A percentile compares a stretch with the other conserved stretches of the same genome.
These are phyloP conservation scores for Sipha maydis DNA, from an alignment of 2,888 invertebrate genomes.

Conservation along the genomic window DNA sequence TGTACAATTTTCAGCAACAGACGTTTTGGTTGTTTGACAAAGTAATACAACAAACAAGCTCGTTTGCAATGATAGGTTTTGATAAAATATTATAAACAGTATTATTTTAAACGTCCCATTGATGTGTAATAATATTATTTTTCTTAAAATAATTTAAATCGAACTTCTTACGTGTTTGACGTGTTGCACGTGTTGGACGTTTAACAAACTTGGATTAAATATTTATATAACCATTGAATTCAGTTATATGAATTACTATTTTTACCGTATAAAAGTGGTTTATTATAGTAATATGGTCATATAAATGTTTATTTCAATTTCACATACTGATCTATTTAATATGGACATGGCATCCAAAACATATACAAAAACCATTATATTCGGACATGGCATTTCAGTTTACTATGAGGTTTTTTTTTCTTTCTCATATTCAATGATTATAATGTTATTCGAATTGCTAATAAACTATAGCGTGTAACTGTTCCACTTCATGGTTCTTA, in stretches of 20 bases:
- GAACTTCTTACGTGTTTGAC: not conserved
- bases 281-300: not conserved
- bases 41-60: not conserved
- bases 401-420: not conserved
- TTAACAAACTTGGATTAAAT: not conserved
- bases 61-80: not conserved
- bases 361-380: not conserved
- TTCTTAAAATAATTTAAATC: not conserved
- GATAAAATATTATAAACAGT: not conserved
- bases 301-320: not conserved
- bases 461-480: slow-evolving; percentile 15
- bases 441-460: slow-evolving; percentile 25
- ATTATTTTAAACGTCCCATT: not conserved
- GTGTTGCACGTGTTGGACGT: not conserved
- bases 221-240: too few relatives aligned
- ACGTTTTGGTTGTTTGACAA: slow-evolving; percentile 34
- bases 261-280: too few relatives aligned
- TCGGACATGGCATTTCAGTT: slow-evolving; percentile 3
- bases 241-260: too few relatives aligned
- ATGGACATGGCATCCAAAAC: not conserved
- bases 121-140: not conserved
- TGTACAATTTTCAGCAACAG: slow-evolving; percentile 47
- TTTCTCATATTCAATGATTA: slow-evolving; percentile 17
- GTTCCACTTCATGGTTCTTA: slow-evolving; percentile 40
- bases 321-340: not conserved